Conservation (phyloP, 2,113 vertebrate genomes). For the human region GRCh38 chr13:53958001-53958500, state of each 20-base stretch:
- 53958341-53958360: not conserved
- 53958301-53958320: not conserved
- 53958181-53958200: conserved; percentile 18
- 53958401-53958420: not conserved
- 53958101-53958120: not conserved
- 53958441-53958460: not conserved
- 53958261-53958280: not conserved
- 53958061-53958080: not conserved
- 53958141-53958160: not conserved
- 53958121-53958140: not conserved
- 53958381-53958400: not conserved
- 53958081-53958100: not conserved
- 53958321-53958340: not conserved
- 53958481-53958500: not conserved
- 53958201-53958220: conserved; percentile 34
- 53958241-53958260: not conserved
- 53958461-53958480: not conserved
- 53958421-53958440: not conserved
- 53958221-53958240: conserved; percentile 47
- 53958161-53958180: conserved; percentile 44
- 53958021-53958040: not conserved
- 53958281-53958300: conserved; percentile 11
- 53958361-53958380: not conserved
- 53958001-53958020: not conserved
- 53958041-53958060: not conserved